Evolutionary conservation across 2,797 vertebrate species (phyloP).

Genomic region (Lagocephalus sceleratus): DNA sequence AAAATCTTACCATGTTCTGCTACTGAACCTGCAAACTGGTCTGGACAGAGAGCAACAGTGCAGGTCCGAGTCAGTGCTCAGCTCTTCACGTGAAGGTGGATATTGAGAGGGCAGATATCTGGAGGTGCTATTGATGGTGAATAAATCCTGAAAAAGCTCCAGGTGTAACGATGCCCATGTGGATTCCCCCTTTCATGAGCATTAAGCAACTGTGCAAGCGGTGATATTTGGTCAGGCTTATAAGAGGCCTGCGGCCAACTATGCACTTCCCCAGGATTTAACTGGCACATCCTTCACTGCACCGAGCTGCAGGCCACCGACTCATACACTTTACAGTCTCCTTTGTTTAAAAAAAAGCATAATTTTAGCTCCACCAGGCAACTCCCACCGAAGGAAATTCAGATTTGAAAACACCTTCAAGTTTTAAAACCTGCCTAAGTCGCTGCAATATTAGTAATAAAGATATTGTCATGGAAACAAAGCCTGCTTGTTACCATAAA

Average conservation of each 20-base stretch:
- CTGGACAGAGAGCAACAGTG: slow-evolving; percentile 59
- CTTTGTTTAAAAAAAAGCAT: slow-evolving; percentile 13
- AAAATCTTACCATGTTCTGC: slow-evolving; percentile 73
- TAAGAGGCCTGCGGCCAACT: slow-evolving; percentile 27
- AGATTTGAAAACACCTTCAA: no score
- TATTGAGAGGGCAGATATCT: slow-evolving; percentile 10
- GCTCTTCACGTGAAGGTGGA: slow-evolving; percentile 22
- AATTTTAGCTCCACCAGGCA: slow-evolving; percentile 1
- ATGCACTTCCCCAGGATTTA: slow-evolving; percentile 36
- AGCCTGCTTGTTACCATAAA: not conserved
- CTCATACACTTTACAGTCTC: slow-evolving; percentile 19
- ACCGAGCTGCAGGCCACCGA: slow-evolving; percentile 11
- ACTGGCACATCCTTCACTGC: slow-evolving; percentile 32
- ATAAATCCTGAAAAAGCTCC: slow-evolving; percentile 36
- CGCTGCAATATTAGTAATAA: not conserved
- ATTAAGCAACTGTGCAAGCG: slow-evolving; percentile 41
- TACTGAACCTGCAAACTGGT: slow-evolving; percentile 65
- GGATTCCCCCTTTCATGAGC: slow-evolving; percentile 38
- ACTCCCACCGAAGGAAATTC: no score
- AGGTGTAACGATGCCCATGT: slow-evolving; percentile 38
- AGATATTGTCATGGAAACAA: not conserved
- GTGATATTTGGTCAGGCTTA: slow-evolving; percentile 26
- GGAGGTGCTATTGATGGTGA: slow-evolving; percentile 31
- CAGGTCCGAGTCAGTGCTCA: slow-evolving; percentile 29
- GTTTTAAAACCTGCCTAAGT: no score